Percentiles rank a stretch among this genome's conserved stretches.
Conservation (phyloP, 2,113 vertebrate genomes). For the Laticauda laticaudata region DNA sequence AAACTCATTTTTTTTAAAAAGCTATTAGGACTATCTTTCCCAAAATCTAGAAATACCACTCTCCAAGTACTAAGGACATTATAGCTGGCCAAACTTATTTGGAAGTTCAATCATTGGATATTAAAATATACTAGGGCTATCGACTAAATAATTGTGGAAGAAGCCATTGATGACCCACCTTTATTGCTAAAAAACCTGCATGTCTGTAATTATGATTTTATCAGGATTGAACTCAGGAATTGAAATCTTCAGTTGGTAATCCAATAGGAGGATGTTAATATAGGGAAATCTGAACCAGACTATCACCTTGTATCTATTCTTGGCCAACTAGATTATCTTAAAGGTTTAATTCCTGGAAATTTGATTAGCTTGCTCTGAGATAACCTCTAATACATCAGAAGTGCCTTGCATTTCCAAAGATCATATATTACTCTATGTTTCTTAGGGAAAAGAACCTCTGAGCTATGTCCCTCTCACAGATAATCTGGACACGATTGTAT, state of each 20-base stretch:
- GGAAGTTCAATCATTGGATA: not conserved
- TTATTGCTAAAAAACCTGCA: not conserved
- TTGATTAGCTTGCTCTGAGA: not conserved
- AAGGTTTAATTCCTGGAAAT: not conserved
- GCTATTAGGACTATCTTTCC: not conserved
- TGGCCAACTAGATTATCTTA: not conserved
- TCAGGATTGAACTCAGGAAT: not conserved
- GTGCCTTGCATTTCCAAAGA: not conserved
- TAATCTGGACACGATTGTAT: not conserved
- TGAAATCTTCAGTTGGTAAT: not conserved
- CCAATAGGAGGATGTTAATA: not conserved
- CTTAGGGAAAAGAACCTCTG: not conserved
- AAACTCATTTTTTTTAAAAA: not conserved
- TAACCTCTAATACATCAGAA: not conserved
- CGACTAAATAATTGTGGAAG: not conserved
- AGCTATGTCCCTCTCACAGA: not conserved
- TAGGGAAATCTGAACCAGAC: not conserved
- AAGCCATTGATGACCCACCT: not conserved
- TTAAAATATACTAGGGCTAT: not conserved
- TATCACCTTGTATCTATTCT: not conserved
- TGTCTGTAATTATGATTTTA: not conserved
- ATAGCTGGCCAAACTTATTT: not conserved
- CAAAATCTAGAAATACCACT: not conserved
- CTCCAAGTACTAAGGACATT: not conserved
- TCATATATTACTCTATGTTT: not conserved